Evolutionary conservation across 2,797 vertebrate genomes (phyloP), one percentile per base, ranked within the genome.

Genomic region (Lagodon rhomboides): DNA sequence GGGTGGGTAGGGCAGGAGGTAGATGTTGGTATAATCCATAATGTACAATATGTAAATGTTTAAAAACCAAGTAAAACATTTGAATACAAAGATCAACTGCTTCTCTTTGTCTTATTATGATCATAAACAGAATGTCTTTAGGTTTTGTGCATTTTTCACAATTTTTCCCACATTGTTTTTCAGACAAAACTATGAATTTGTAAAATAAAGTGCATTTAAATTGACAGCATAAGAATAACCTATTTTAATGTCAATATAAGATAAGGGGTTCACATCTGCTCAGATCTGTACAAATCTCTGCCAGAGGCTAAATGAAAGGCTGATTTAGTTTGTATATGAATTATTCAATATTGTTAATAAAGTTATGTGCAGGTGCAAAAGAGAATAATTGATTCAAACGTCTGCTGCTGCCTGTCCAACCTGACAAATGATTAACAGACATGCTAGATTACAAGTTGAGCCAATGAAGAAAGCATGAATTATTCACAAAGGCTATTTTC

Each of bases 401-500:
- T 69, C 53, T 65, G 60, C 77, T 51, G 65, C 54, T 23, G 17
- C 12, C 64, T 60, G 50, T 51, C 46, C 68, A 76, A 20, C 38
- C 56, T 64, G 20, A 80, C 27, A 20, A 58, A 85, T 83, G 50
- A 85, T 89, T 75, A 85, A 80, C 68, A 77, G 55, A 62, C 46
- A 47, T 76, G 65, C 54, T 17, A 23, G 51, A 75, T 60, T 69
- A 55, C 5, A 75, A 49, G 41, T 66, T 12, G 43, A 9, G 22
- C 16, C 30, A 65, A 65, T 43, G 60, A 79, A 82, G 23, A 47
- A 64, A 65, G 2, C 1, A 18, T 22, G 1, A 60, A 71, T 80
- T 65, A 77, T 64, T 56, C 41, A 20, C 2, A 67, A 64, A 58
- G 59, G 15, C 23, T 11, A 18, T 15, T 73, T 68, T 49, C 25